Evolutionary conservation across 2,113 vertebrate species (phyloP).

Genomic region (Sceloporus undulatus): DNA sequence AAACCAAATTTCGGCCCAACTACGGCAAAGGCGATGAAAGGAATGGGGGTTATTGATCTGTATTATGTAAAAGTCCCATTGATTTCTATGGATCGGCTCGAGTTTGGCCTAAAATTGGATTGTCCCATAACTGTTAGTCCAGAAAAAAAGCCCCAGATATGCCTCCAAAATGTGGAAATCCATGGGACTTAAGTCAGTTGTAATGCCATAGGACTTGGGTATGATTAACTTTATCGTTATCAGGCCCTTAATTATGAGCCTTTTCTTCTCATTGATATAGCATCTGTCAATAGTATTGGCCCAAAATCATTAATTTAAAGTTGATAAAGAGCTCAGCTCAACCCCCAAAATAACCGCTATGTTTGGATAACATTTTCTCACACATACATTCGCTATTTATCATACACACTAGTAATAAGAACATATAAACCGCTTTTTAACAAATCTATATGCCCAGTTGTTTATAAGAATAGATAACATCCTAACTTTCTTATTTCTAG

Average conservation of each 20-base stretch:
- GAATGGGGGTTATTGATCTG: too few relatives aligned
- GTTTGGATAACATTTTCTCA: not conserved
- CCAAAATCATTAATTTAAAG: not conserved
- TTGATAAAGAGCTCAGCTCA: not conserved
- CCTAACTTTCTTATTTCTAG: not conserved
- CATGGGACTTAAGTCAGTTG: not conserved
- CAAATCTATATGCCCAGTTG: too few relatives aligned
- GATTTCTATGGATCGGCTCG: too few relatives aligned
- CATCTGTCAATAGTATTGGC: constrained; percentile 27
- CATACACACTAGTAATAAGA: not conserved
- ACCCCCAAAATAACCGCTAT: fast-evolving
- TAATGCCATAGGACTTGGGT: not conserved
- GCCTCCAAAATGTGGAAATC: not conserved
- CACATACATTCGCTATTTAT: not conserved
- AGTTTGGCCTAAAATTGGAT: too few relatives aligned
- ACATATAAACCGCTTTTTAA: not conserved
- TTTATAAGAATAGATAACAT: not conserved
- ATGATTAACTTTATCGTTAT: not conserved
- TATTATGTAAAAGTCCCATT: too few relatives aligned
- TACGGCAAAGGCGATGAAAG: too few relatives aligned
- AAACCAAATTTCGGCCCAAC: too few relatives aligned
- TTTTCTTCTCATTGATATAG: constrained; percentile 22
- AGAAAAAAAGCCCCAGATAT: not conserved
- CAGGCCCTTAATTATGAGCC: not conserved
- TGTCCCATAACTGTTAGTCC: not conserved